These are phyloP conservation scores for Diploscapter pachys DNA, from an alignment of 1,140 invertebrate genomes.

Conservation along the genomic window DNA sequence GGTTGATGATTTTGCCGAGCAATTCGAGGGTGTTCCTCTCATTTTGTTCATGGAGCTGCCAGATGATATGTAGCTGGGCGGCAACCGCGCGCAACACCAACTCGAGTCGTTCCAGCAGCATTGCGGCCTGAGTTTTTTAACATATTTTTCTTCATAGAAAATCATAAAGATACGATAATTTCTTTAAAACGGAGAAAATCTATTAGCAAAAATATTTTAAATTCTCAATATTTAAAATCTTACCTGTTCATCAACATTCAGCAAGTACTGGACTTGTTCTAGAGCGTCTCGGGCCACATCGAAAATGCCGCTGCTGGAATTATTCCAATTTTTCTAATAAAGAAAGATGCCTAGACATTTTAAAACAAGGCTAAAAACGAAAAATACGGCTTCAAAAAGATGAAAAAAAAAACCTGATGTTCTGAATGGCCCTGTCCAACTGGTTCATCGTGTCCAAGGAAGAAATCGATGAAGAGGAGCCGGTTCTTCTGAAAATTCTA, in stretches of 20 bases:
- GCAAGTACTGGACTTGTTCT: constrained; percentile 17
- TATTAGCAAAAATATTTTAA: constrained; percentile 11
- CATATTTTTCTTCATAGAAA: not conserved
- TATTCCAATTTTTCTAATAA: not conserved
- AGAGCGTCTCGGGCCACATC: constrained; percentile 30
- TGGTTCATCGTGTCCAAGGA: constrained; percentile 38
- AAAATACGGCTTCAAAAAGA: too few species aligned
- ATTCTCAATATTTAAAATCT: constrained; percentile 5
- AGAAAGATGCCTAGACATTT: too few species aligned
- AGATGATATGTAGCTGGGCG: not conserved
- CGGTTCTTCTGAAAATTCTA: constrained; percentile 17
- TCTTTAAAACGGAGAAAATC: constrained; percentile 11
- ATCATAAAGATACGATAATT: too few species aligned
- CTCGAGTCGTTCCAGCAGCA: not conserved
- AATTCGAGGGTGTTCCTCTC: not conserved
- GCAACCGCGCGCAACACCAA: constrained; percentile 1
- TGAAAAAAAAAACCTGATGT: constrained; percentile 8
- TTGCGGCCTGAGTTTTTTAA: constrained; percentile 4
- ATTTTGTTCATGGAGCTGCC: constrained; percentile 12
- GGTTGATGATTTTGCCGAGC: not conserved
- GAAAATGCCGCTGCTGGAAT: constrained; percentile 9
- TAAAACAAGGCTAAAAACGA: too few species aligned
- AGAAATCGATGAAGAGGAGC: constrained; percentile 33
- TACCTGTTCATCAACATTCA: constrained; percentile 20
- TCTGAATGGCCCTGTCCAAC: constrained; percentile 29